Conservation (phyloP, 2,888 invertebrate species). For the Pammene aurita region DNA sequence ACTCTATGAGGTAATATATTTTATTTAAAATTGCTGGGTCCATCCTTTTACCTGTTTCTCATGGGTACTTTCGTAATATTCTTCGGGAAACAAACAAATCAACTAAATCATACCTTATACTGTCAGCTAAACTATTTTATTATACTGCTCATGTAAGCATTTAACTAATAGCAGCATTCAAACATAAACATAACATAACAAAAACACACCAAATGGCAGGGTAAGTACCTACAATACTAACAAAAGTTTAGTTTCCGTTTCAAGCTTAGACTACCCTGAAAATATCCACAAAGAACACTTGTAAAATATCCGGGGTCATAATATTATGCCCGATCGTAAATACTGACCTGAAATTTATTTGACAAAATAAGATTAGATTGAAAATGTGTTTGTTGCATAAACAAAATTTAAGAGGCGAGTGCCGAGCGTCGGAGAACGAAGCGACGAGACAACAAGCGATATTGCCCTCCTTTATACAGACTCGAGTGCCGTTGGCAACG, state of each 20-base stretch:
- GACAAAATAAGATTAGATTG: conserved; percentile 40
- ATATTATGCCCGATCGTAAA: conserved; percentile 33
- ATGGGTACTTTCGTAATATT: too few relatives aligned
- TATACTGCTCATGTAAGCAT: too few relatives aligned
- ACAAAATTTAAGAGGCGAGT: conserved; percentile 34
- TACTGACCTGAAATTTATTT: conserved; percentile 34
- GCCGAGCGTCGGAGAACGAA: conserved; percentile 11
- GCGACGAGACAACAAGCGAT: conserved; percentile 32
- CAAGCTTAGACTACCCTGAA: not conserved
- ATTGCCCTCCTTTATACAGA: conserved; percentile 38
- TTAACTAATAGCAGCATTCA: too few relatives aligned
- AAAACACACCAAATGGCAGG: too few relatives aligned
- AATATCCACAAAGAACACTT: conserved; percentile 1
- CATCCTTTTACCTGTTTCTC: too few relatives aligned
- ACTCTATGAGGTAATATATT: conserved; percentile 1
- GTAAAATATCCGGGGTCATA: conserved; percentile 20
- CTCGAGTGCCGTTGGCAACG: conserved; percentile 35
- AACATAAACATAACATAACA: too few relatives aligned
- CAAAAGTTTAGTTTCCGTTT: too few relatives aligned
- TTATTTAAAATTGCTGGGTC: conserved; percentile 1
- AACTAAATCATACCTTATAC: too few relatives aligned
- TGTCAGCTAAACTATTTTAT: too few relatives aligned
- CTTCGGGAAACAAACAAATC: too few relatives aligned
- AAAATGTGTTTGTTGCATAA: conserved; percentile 41
- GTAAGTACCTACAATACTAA: too few relatives aligned